Evolutionary conservation across 2,113 vertebrate genomes (phyloP).

Genomic region (Mystacornis crossleyi): DNA sequence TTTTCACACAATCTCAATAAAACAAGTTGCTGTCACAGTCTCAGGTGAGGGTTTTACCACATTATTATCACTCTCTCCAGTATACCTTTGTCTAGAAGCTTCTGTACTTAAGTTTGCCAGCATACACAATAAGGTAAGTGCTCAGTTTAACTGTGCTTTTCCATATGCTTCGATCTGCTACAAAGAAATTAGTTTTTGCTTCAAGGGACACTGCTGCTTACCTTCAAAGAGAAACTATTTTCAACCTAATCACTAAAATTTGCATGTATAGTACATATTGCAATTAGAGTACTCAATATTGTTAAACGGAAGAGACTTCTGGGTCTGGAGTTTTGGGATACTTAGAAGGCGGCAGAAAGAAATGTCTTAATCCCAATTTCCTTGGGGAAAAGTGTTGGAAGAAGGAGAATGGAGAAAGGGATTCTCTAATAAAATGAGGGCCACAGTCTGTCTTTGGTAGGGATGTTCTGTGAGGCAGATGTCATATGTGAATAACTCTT

Average conservation of each 20-base stretch:
- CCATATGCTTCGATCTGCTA: background rate
- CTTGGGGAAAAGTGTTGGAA: background rate
- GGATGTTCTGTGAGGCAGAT: background rate
- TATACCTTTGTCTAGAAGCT: background rate
- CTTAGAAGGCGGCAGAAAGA: background rate
- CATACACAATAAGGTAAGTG: background rate
- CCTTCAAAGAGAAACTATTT: slow-evolving; percentile 43
- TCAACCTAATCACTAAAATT: slow-evolving; percentile 51
- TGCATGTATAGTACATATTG: slow-evolving; percentile 33
- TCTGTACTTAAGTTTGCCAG: background rate
- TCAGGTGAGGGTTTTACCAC: background rate
- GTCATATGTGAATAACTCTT: background rate
- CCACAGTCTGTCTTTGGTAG: background rate
- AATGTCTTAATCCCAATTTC: slow-evolving; percentile 50
- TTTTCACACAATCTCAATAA: background rate
- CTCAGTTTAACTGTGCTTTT: background rate
- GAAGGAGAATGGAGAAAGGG: background rate
- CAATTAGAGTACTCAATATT: slow-evolving; percentile 4
- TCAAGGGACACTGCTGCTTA: background rate
- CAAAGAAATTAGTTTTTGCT: background rate
- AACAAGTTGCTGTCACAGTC: background rate
- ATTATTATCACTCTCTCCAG: background rate
- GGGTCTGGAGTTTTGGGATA: background rate
- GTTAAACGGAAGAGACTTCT: slow-evolving; percentile 16
- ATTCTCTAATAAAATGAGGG: background rate